Evolutionary conservation across 2,113 vertebrate species (phyloP).

Genomic region (Alces alces): DNA sequence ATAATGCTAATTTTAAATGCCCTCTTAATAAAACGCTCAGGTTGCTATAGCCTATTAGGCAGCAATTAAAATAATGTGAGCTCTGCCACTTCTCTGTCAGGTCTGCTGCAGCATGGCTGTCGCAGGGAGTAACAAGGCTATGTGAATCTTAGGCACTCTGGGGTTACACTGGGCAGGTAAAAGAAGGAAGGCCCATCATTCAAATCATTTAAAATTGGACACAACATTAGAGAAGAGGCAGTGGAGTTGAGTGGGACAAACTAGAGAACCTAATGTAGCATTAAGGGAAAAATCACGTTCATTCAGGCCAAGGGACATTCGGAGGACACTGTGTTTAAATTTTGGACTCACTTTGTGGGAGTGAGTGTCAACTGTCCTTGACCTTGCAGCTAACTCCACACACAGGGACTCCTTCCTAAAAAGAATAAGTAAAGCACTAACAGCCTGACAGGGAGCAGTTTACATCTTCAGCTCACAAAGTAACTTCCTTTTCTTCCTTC

Average conservation of each 20-base stretch:
- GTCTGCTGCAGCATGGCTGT: neutral
- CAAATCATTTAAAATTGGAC: slow-evolving; percentile 63
- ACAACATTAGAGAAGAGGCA: slow-evolving; percentile 61
- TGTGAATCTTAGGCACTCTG: neutral
- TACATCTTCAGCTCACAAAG: slow-evolving; percentile 41
- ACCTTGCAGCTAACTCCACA: neutral
- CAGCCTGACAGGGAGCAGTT: neutral
- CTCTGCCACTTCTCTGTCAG: neutral
- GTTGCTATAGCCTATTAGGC: slow-evolving; percentile 53
- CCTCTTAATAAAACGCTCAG: slow-evolving; percentile 64
- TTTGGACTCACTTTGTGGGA: slow-evolving; percentile 17
- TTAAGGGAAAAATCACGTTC: slow-evolving; percentile 49
- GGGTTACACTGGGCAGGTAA: slow-evolving; percentile 32
- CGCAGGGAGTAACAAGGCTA: neutral
- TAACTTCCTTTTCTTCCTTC: slow-evolving; percentile 43
- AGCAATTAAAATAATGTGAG: slow-evolving; percentile 53
- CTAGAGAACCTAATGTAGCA: slow-evolving; percentile 64
- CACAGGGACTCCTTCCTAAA: slow-evolving; percentile 9
- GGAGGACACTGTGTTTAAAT: slow-evolving; percentile 64
- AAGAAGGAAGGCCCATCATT: slow-evolving; percentile 49
- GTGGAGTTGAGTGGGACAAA: slow-evolving; percentile 54
- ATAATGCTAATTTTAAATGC: slow-evolving; percentile 64
- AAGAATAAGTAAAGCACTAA: slow-evolving; percentile 13
- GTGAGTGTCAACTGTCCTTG: slow-evolving; percentile 47
- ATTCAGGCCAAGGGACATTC: slow-evolving; percentile 58